Percentiles rank a stretch among this genome's conserved stretches.
These are phyloP conservation scores for Aplocera efformata DNA, from an alignment of 2,888 invertebrate species.

Conservation along the genomic window DNA sequence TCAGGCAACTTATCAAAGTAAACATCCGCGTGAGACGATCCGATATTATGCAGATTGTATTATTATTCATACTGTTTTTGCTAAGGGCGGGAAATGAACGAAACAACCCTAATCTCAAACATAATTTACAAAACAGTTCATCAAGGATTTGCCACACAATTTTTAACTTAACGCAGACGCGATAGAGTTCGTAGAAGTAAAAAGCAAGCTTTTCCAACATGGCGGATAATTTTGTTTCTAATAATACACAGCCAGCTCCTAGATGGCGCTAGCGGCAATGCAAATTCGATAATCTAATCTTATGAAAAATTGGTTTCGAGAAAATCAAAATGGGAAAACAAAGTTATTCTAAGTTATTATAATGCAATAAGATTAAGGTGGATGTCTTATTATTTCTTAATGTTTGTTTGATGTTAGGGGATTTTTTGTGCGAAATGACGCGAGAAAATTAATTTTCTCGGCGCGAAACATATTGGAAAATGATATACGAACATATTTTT, in stretches of 20 bases:
- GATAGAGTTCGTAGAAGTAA: not conserved
- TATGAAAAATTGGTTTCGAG: slow-evolving; percentile 69
- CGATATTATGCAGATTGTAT: slow-evolving; percentile 76
- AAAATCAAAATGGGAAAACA: slow-evolving; percentile 74
- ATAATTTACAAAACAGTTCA: slow-evolving; percentile 42
- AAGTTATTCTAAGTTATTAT: slow-evolving; percentile 73
- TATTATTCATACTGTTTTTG: slow-evolving; percentile 79
- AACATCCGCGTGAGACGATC: slow-evolving; percentile 63
- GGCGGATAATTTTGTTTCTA: slow-evolving; percentile 36
- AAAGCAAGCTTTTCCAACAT: slow-evolving; percentile 1
- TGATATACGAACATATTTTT: slow-evolving; percentile 2
- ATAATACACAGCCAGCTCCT: slow-evolving; percentile 50
- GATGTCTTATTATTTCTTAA: slow-evolving; percentile 67
- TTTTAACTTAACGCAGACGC: not conserved
- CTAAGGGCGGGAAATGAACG: slow-evolving; percentile 59
- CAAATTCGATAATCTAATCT: slow-evolving; percentile 76
- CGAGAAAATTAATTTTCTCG: slow-evolving; percentile 35
- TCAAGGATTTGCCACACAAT: slow-evolving; percentile 9
- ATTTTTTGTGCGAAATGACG: slow-evolving; percentile 41
- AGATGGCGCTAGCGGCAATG: slow-evolving; percentile 75
- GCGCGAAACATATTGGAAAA: slow-evolving; percentile 7
- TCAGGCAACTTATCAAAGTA: slow-evolving; percentile 63
- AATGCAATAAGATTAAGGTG: slow-evolving; percentile 75
- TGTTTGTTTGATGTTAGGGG: slow-evolving; percentile 64
- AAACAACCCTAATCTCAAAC: slow-evolving; percentile 64